Conservation (phyloP, 2,888 invertebrate genomes). For the Eurois occulta region DNA sequence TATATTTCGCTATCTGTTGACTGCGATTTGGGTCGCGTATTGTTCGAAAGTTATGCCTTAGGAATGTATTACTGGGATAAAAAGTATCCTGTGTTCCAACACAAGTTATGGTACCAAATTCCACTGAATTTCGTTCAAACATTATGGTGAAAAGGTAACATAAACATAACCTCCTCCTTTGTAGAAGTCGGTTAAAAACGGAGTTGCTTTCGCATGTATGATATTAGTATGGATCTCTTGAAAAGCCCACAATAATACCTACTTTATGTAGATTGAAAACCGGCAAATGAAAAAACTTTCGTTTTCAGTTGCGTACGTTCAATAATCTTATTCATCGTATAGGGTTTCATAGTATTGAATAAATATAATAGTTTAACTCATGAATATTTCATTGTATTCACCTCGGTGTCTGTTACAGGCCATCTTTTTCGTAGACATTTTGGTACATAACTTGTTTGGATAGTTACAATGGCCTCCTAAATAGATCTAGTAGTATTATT, state of each 20-base stretch:
- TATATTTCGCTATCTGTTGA: neutral
- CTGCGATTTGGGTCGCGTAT: neutral
- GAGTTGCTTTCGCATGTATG: neutral
- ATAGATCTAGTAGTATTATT: neutral
- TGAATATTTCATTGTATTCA: constrained; percentile 55
- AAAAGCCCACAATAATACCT: neutral
- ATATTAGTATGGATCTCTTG: neutral
- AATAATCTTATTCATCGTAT: constrained; percentile 24
- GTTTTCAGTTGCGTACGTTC: neutral
- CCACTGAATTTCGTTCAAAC: neutral
- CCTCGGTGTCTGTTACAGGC: constrained; percentile 19
- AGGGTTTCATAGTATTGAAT: constrained; percentile 44
- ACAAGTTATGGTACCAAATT: neutral
- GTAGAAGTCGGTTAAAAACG: neutral
- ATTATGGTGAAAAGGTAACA: neutral
- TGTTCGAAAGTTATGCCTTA: neutral
- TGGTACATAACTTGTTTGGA: constrained; percentile 10
- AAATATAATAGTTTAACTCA: constrained; percentile 51
- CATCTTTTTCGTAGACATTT: constrained; percentile 37
- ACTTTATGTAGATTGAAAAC: neutral
- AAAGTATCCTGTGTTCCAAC: neutral
- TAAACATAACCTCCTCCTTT: neutral
- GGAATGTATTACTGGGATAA: no score
- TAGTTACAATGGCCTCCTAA: neutral
- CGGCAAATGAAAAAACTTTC: neutral